A percentile compares a stretch with the other conserved stretches of the same genome.
phyloP scores from a whole-genome alignment of 2,797 vertebrate species.

The Saxicola maurus region DNA sequence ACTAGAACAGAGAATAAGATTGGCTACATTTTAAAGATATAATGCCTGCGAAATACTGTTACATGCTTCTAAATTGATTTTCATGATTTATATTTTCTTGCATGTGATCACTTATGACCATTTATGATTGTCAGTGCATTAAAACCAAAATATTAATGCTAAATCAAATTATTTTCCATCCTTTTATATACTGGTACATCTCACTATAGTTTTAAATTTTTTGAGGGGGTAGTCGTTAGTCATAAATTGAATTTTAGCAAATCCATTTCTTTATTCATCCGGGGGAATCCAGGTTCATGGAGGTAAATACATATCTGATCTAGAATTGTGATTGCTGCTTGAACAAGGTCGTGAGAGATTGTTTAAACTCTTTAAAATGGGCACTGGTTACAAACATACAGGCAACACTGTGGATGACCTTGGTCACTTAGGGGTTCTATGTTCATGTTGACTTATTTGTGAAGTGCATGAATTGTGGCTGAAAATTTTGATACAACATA shows the following conservation, averaged over 20 bases:
- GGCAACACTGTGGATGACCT: background rate
- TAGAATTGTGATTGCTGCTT: background rate
- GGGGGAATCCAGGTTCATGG: background rate
- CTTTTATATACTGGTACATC: background rate
- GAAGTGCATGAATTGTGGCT: background rate
- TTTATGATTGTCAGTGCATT: background rate
- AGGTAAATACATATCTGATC: background rate
- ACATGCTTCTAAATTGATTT: background rate
- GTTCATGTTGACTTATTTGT: background rate
- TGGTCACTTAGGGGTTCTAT: background rate
- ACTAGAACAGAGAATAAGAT: background rate
- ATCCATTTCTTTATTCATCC: background rate
- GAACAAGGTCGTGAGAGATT: background rate
- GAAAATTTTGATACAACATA: background rate
- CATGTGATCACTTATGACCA: background rate
- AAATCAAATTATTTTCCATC: fast-evolving
- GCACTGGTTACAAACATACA: background rate
- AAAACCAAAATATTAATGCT: background rate
- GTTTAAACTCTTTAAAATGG: background rate
- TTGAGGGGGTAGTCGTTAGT: background rate
- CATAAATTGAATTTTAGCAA: background rate
- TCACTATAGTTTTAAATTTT: background rate
- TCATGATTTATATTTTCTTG: background rate
- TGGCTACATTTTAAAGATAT: background rate
- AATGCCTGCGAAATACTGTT: background rate